phyloP scores from a whole-genome alignment of 2,797 vertebrate genomes.

The Echiichthys vipera region DNA sequence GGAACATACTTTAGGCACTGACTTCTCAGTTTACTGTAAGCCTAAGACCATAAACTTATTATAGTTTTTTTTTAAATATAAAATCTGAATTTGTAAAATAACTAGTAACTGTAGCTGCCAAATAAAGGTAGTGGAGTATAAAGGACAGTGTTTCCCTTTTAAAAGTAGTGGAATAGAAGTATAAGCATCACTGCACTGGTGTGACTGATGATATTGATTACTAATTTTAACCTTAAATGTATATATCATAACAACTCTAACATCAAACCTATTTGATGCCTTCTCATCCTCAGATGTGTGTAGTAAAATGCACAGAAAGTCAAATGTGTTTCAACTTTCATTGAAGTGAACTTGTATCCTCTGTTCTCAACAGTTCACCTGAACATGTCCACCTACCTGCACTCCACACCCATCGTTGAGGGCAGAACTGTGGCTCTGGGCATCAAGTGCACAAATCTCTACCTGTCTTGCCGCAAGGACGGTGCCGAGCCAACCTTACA shows the following conservation, averaged over 20 bases:
- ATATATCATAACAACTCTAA: neutral
- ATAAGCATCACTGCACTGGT: neutral
- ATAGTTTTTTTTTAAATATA: neutral
- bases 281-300: too few relatives aligned
- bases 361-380: slow-evolving; percentile 65
- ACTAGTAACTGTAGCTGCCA: neutral
- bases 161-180: neutral
- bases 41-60: too few relatives aligned
- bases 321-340: neutral
- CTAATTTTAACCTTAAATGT: neutral
- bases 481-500: slow-evolving; percentile 55
- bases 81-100: neutral
- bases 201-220: neutral
- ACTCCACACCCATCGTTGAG: neutral
- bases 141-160: neutral
- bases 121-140: neutral
- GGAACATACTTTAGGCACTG: too few relatives aligned
- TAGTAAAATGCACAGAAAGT: neutral
- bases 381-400: slow-evolving; percentile 73
- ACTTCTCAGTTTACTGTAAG: too few relatives aligned
- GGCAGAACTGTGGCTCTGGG: slow-evolving; percentile 69
- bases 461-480: slow-evolving; percentile 66
- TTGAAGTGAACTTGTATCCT: neutral
- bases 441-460: slow-evolving; percentile 69
- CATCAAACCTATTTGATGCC: neutral